Evolutionary conservation across 1,140 invertebrate species (phyloP), one percentile per base, ranked within the genome.

Genomic region (Zaprionus capensis): DNA sequence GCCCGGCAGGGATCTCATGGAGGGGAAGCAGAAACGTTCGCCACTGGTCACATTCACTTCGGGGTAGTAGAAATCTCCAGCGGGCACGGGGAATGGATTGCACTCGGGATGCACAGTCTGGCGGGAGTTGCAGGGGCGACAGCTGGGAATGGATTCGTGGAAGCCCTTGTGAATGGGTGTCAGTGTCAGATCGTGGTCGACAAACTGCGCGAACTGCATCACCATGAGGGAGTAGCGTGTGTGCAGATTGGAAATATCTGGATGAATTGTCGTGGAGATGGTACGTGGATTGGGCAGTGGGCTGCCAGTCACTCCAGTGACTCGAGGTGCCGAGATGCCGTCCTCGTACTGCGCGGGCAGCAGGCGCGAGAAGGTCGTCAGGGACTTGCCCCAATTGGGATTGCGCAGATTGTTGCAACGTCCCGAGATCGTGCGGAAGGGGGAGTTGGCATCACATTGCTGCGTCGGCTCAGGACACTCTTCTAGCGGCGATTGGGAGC

Each of bases 181-280:
- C 94, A 98, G 96, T 1, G 97, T 98, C 15, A 98, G 93, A 93
- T 99, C 98, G 92, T 98, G 98, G 93, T 98, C 98, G 5, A 98
- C 82, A 82, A 98, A 97, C 90, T 98, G 98, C 4, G 97, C 97
- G 92, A 96, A 99, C 93, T 99, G 97, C 97, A 98, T 98, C 5
- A 97, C 95, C 96, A 98, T 97, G 17, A 98, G 94, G 0, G 97
- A 97, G 91, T 99, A 98, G n/a, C 97, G 94, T 5, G 96, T 96
- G 82, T 97, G 96, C 12, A 97, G 93, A 90, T 97, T 97, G 44
- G 97, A 97, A 61, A 98, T 96, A 84, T 98, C 97, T 2, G 97
- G 96, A 92, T 98, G 98, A 51, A 98, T 97, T 1, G 96, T 95
- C 0, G 97, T 96, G 1, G 97, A 98, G 15, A 99, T 95, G 0